Percentiles rank a stretch among this genome's conserved stretches.
Evolutionary conservation across 2,888 invertebrate genomes (phyloP).

Genomic region (Cosmia pyralina): DNA sequence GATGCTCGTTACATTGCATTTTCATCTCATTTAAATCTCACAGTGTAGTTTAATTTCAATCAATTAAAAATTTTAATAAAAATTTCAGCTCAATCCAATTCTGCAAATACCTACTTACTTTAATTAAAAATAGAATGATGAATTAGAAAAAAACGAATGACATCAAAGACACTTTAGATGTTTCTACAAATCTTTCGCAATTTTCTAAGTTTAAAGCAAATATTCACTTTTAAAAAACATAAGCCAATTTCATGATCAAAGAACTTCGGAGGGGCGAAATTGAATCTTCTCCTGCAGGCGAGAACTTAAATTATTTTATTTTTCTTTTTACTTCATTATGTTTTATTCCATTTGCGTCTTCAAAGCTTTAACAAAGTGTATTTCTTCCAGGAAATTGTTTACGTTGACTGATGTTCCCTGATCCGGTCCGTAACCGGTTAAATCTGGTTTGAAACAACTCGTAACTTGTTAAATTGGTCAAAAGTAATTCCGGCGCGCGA

Average conservation of each 20-base stretch:
- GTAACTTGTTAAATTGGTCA: slow-evolving; percentile 49
- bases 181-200: not conserved
- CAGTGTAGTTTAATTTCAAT: not conserved
- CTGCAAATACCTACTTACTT: not conserved
- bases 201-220: slow-evolving; percentile 30
- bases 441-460: slow-evolving; percentile 50
- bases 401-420: slow-evolving; percentile 56
- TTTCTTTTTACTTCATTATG: slow-evolving; percentile 77
- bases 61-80: not conserved
- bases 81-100: not conserved
- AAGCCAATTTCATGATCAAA: slow-evolving; percentile 77
- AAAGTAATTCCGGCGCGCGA: slow-evolving; percentile 40
- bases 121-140: not conserved
- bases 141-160: not conserved
- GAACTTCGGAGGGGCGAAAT: slow-evolving; percentile 66
- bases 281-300: slow-evolving; percentile 64
- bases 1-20: too few species aligned
- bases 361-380: slow-evolving; percentile 67
- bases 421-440: slow-evolving; percentile 54
- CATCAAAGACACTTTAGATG: slow-evolving; percentile 31
- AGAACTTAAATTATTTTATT: slow-evolving; percentile 65
- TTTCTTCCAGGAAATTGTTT: slow-evolving; percentile 69
- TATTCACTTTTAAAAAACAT: slow-evolving; percentile 56
- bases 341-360: slow-evolving; percentile 75
- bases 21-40: not conserved